Evolutionary conservation across 2,113 vertebrate genomes (phyloP), one percentile per base, ranked within the genome.

Genomic region (Chaenogobius annularis): DNA sequence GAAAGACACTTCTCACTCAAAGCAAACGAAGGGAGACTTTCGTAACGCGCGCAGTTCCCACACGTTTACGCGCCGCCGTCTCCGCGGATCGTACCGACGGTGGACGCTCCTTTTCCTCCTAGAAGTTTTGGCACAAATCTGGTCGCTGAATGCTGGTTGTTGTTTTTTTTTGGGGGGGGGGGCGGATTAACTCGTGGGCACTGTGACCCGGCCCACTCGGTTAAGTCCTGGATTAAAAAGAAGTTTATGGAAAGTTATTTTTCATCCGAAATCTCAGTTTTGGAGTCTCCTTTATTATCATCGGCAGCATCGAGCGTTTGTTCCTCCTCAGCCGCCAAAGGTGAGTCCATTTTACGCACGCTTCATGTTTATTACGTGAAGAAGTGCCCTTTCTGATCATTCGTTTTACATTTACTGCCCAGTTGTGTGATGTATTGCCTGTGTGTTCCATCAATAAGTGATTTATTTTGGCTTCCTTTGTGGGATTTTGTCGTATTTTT

Each of bases 291-390:
- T 58, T 66, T 43, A n/a, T n/a, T 31, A 31, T 31, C 26, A 19
- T 68, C 74, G 5, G 19, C 69, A 43, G 79, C 76, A 4, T 79
- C 83, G 83, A 75, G 72, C 70, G 79, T 56, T 71, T 65, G 79
- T 56, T 69, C 62, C 76, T 12, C 83, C 37, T 79, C 73, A 80
- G 69, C 73, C 67, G 72, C 50, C 79, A 68, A 81, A 92, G 89
- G 90, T 92, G 83, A 90, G 87, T 26, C 40, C 15, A 10, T 43
- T 48, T 31, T 5, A 23, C 61, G 56, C 63, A 1, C 56, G 37
- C 37, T 40, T 2, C 37, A 40, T 26, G 19, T 0, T 17, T 26
- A 26, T 13, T 26, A 26, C 22, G 7, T 6, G 50, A 7, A 48
- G 14, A 48, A 5, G 47, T 26, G 56, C 0, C 13, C 14, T 3